Conservation (phyloP, 2,797 vertebrate species). For the Ciconia nigra region DNA sequence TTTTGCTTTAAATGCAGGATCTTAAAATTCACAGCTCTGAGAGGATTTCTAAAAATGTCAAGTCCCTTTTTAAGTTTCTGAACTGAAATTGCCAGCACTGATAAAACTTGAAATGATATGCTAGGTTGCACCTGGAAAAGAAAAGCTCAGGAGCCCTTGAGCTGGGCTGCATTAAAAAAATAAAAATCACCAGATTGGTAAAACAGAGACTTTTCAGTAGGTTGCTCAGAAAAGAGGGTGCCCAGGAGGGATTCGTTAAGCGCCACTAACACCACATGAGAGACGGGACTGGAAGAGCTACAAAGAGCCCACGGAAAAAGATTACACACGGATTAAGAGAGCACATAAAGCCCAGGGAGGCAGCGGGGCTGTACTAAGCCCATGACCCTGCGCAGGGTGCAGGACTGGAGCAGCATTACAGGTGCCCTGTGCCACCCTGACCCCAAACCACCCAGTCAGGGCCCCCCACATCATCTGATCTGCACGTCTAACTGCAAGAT, state of each 20-base stretch:
- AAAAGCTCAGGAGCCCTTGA: not conserved
- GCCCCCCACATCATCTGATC: fast-evolving
- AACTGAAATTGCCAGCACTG: not conserved
- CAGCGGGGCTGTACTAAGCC: fast-evolving
- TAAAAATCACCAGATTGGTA: not conserved
- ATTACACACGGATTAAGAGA: not conserved
- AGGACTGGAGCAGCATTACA: not conserved
- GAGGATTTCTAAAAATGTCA: not conserved
- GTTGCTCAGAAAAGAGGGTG: not conserved
- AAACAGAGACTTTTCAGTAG: not conserved
- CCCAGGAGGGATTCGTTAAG: not conserved
- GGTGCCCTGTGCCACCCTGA: not conserved
- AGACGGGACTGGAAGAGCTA: not conserved
- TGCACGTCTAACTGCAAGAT: not conserved
- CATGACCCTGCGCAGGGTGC: fast-evolving
- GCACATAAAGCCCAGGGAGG: not conserved
- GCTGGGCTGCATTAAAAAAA: not conserved
- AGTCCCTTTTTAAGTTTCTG: not conserved
- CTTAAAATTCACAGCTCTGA: not conserved
- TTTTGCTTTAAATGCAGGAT: not conserved
- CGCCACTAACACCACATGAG: not conserved
- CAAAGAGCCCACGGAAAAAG: not conserved
- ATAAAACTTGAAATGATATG: not conserved
- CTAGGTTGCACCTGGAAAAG: not conserved
- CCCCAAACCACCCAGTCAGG: not conserved